Evolutionary conservation across 2,797 vertebrate species (phyloP).

Genomic region (Sardinella longiceps): DNA sequence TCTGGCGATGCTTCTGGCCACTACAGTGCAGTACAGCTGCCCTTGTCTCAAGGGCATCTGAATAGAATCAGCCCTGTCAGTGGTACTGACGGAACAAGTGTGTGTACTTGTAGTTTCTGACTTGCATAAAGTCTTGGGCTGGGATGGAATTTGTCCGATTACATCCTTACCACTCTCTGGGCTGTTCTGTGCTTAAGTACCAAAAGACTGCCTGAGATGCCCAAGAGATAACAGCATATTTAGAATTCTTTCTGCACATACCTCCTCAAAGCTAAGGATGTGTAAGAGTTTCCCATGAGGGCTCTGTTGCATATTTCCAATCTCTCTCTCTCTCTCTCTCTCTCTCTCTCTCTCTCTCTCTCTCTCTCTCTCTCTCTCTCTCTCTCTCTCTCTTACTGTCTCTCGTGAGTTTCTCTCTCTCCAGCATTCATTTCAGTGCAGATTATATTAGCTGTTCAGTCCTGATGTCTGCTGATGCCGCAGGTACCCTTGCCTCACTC

Average conservation of each 20-base stretch:
- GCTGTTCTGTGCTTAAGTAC: not conserved
- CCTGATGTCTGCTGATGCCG: not conserved
- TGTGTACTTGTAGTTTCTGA: not conserved
- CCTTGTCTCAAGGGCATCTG: not conserved
- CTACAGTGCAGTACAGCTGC: not conserved
- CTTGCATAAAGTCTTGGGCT: not conserved
- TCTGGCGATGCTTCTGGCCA: not conserved
- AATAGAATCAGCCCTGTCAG: not conserved
- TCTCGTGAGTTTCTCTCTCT: not conserved
- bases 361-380: slow-evolving; percentile 25
- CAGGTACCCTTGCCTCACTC: not conserved
- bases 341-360: not conserved
- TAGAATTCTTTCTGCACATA: not conserved
- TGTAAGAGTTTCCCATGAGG: not conserved
- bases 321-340: slow-evolving; percentile 23
- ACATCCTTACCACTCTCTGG: not conserved
- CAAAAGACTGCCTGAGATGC: not conserved
- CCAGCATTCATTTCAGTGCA: not conserved
- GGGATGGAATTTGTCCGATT: not conserved
- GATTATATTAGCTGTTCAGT: not conserved
- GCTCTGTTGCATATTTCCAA: not conserved
- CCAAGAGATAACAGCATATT: not conserved
- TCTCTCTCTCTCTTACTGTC: not conserved
- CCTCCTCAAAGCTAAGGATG: not conserved
- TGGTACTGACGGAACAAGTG: not conserved